phyloP scores from a whole-genome alignment of 1,140 invertebrate species.

The Aphelinus atriplicis region DNA sequence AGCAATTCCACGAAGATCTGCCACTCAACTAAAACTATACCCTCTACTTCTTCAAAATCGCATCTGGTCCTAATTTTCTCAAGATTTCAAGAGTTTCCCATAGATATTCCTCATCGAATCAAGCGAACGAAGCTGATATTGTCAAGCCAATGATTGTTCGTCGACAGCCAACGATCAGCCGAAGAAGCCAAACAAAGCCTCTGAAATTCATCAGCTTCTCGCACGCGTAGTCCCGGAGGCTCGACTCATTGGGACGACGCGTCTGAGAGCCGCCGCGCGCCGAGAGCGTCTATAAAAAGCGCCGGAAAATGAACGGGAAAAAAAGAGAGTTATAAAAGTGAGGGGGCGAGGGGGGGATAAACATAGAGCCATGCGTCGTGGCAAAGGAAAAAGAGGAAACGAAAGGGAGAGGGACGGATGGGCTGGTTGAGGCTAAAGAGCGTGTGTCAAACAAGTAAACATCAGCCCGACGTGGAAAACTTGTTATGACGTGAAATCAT shows the following conservation, averaged over 20 bases:
- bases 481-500: no score
- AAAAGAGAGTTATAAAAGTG: slow-evolving; percentile 21
- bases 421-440: background rate
- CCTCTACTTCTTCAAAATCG: no score
- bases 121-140: no score
- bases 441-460: background rate
- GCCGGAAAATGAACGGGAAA: slow-evolving; percentile 22
- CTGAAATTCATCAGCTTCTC: background rate
- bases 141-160: no score
- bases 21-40: no score
- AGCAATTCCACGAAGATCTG: no score
- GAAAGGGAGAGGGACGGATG: slow-evolving; percentile 2
- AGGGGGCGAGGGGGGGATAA: background rate
- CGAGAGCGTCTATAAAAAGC: slow-evolving; percentile 29
- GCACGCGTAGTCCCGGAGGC: background rate
- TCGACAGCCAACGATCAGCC: no score
- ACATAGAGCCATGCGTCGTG: background rate
- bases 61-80: no score
- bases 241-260: slow-evolving; percentile 3
- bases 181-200: no score
- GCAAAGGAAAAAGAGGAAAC: slow-evolving; percentile 7
- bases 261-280: slow-evolving; percentile 19
- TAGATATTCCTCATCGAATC: no score
- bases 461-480: no score
- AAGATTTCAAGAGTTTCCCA: no score